phyloP scores from a whole-genome alignment of 2,113 vertebrate genomes.

The Otus sunia region DNA sequence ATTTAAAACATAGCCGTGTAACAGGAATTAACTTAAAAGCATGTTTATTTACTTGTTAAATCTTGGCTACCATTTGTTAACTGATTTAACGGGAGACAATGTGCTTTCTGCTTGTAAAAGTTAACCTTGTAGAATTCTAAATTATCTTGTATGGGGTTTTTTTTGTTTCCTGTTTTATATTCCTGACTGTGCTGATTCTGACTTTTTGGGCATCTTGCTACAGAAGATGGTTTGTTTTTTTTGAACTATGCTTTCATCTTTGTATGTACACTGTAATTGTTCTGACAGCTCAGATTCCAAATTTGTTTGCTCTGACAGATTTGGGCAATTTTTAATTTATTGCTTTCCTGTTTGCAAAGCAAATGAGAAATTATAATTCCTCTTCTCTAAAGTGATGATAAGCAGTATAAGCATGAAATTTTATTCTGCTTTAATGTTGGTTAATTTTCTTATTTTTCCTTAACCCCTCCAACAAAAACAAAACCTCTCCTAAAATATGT shows the following conservation, averaged over 20 bases:
- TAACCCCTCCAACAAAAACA: not conserved
- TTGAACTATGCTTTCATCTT: constrained; percentile 66
- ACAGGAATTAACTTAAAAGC: constrained; percentile 79
- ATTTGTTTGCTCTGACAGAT: constrained; percentile 47
- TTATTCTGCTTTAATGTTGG: not conserved
- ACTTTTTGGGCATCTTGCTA: constrained; percentile 59
- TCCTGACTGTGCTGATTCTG: constrained; percentile 68
- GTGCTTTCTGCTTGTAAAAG: constrained; percentile 70
- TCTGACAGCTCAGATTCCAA: constrained; percentile 55
- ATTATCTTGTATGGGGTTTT: constrained; percentile 68
- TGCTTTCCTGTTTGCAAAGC: constrained; percentile 24
- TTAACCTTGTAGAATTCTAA: constrained; percentile 71
- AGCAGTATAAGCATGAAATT: not conserved
- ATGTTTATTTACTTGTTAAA: constrained; percentile 76
- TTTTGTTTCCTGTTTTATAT: constrained; percentile 74
- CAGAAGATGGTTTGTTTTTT: constrained; percentile 55
- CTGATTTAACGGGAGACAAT: constrained; percentile 72
- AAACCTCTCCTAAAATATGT: not conserved
- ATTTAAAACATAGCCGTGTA: constrained; percentile 76
- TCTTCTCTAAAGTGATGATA: not conserved
- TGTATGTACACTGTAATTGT: constrained; percentile 47
- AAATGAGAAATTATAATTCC: not conserved
- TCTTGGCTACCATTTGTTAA: constrained; percentile 68
- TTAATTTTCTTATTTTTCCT: not conserved
- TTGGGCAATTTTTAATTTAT: constrained; percentile 12